Evolutionary conservation across 2,113 vertebrate genomes (phyloP).

Genomic region (Butorides virescens): DNA sequence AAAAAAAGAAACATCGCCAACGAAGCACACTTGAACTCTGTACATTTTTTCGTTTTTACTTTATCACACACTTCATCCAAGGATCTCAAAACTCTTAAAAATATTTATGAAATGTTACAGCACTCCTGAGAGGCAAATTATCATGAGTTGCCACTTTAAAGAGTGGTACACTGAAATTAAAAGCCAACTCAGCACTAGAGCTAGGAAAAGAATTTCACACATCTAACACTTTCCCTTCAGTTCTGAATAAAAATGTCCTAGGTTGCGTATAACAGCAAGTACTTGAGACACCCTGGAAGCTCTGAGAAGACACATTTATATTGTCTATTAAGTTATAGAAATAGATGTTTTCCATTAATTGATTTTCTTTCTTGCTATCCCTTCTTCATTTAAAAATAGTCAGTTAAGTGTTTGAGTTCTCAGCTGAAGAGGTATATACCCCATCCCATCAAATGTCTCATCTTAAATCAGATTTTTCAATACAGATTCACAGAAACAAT

Average conservation of each 20-base stretch:
- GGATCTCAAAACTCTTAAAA: conserved; percentile 15
- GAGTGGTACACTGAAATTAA: not conserved
- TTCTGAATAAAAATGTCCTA: not conserved
- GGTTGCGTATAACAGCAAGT: not conserved
- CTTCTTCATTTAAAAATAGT: not conserved
- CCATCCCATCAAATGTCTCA: not conserved
- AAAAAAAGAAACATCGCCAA: not conserved
- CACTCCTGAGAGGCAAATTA: not conserved
- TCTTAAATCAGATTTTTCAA: not conserved
- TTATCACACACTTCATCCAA: not conserved
- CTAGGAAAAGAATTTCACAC: not conserved
- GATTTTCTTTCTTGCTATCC: not conserved
- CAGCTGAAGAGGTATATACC: not conserved
- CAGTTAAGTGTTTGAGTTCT: not conserved
- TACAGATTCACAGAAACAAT: not conserved
- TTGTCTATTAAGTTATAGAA: not conserved
- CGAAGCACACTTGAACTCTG: not conserved
- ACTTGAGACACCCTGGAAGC: not conserved
- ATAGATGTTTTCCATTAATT: not conserved
- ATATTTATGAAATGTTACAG: conserved; percentile 4
- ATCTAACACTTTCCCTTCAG: not conserved
- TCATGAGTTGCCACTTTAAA: not conserved
- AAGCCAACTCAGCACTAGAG: not conserved
- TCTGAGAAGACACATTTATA: not conserved
- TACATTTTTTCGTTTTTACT: not conserved